A percentile compares a stretch with the other conserved stretches of the same genome.
Conservation (phyloP, 2,888 invertebrate species). For the Mimas tiliae region DNA sequence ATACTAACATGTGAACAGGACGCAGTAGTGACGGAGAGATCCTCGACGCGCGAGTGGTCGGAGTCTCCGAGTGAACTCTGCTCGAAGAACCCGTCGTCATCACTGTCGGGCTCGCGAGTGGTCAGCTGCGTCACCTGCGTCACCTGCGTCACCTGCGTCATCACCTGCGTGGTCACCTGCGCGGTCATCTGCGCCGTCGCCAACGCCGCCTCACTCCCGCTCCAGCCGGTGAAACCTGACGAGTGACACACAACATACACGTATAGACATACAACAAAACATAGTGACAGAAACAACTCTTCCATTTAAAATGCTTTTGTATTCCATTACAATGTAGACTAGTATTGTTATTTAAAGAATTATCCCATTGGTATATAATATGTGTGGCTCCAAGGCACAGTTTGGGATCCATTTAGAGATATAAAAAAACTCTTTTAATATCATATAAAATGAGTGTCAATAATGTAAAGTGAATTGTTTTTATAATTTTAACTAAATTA, state of each 20-base stretch:
- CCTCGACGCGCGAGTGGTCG: slow-evolving; percentile 46
- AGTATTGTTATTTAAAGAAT: too few relatives aligned
- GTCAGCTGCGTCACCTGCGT: slow-evolving; percentile 14
- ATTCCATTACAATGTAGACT: too few relatives aligned
- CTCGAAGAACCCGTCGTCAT: slow-evolving; percentile 79
- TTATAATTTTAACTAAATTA: too few relatives aligned
- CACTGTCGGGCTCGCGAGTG: slow-evolving; percentile 49
- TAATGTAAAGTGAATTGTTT: too few relatives aligned
- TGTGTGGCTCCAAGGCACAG: too few relatives aligned
- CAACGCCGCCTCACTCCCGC: slow-evolving; percentile 37
- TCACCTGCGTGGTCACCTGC: slow-evolving; percentile 44
- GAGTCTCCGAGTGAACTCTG: slow-evolving; percentile 62
- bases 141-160: slow-evolving; percentile 47
- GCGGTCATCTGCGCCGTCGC: slow-evolving; percentile 36
- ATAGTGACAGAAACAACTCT: too few relatives aligned
- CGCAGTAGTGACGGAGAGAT: neutral
- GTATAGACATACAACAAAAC: too few relatives aligned
- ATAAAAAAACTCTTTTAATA: too few relatives aligned
- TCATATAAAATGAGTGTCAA: too few relatives aligned
- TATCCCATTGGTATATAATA: too few relatives aligned
- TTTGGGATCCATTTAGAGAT: too few relatives aligned
- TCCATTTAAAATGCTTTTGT: too few relatives aligned
- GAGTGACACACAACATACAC: neutral
- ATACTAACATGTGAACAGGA: neutral
- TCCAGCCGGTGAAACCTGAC: slow-evolving; percentile 55